Conservation (phyloP, 2,888 invertebrate genomes). For the Galeruca laticollis region DNA sequence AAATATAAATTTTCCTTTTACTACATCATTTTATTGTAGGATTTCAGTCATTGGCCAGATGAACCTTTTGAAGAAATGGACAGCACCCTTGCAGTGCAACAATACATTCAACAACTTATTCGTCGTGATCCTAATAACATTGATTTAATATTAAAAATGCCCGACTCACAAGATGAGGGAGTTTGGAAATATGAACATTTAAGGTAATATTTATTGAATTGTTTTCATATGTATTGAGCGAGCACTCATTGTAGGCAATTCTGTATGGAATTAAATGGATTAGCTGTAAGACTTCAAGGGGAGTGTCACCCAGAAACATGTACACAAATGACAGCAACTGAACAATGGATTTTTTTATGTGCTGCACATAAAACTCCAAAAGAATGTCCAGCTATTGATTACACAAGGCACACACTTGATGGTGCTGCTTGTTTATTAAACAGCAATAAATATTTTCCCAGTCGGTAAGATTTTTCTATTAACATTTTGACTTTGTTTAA, state of each 20-base stretch:
- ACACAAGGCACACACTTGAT: conserved; percentile 97
- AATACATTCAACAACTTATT: conserved; percentile 98
- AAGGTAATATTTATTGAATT: conserved; percentile 69
- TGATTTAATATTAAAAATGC: conserved; percentile 94
- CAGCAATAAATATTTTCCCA: conserved; percentile 99
- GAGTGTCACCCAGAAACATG: conserved; percentile 98
- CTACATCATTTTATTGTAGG: conserved; percentile 70
- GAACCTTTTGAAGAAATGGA: conserved; percentile 99
- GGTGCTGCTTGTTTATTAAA: conserved; percentile 98
- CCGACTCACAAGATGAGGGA: conserved; percentile 97
- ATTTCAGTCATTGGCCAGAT: conserved; percentile 98
- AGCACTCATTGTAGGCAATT: conserved; percentile 80
- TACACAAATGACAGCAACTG: conserved; percentile 99
- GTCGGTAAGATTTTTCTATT: conserved; percentile 76
- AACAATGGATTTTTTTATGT: conserved; percentile 99
- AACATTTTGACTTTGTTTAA: neutral
- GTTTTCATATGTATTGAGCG: neutral
- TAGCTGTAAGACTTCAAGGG: conserved; percentile 94
- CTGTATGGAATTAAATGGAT: conserved; percentile 99
- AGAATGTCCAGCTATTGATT: conserved; percentile 99
- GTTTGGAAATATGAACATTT: conserved; percentile 99
- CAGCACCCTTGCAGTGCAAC: conserved; percentile 97
- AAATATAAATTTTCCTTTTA: neutral
- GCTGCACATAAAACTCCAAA: conserved; percentile 99
- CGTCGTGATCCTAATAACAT: conserved; percentile 93